Percentiles rank a stretch among this genome's conserved stretches.
phyloP scores from a whole-genome alignment of 1,140 invertebrate genomes.

The Cyclina sinensis region DNA sequence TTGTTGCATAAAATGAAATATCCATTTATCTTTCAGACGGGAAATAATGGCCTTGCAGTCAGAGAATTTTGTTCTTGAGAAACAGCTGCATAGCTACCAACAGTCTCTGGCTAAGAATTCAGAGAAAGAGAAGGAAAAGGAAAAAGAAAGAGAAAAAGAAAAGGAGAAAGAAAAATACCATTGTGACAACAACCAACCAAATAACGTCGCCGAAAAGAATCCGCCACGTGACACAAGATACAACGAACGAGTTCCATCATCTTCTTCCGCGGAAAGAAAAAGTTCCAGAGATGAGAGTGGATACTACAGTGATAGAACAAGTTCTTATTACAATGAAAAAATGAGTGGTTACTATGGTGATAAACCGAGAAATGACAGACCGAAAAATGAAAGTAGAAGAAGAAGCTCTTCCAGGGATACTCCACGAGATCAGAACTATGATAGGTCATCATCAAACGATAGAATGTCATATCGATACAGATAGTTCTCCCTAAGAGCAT shows the following conservation, averaged over 20 bases:
- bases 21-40: conserved; percentile 88
- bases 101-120: conserved; percentile 90
- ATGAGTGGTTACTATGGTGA: not conserved
- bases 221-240: not conserved
- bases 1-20: too few relatives aligned
- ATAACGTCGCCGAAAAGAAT: not conserved
- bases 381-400: conserved; percentile 34
- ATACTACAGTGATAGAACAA: conserved; percentile 32
- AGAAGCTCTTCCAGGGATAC: conserved; percentile 11
- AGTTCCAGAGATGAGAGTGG: conserved; percentile 27
- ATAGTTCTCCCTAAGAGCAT: too few relatives aligned
- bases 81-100: conserved; percentile 95
- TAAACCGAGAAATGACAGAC: conserved; percentile 36
- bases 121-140: conserved; percentile 63
- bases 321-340: conserved; percentile 22
- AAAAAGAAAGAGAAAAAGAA: conserved; percentile 7
- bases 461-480: conserved; percentile 16
- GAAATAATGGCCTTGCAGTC: conserved; percentile 94
- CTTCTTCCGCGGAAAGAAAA: conserved; percentile 8
- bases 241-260: not conserved
- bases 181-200: not conserved
- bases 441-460: conserved; percentile 1
- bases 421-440: not conserved
- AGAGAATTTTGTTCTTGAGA: conserved; percentile 94
- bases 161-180: conserved; percentile 12